Base-by-base conservation (phyloP, 2,797 vertebrate genomes). In the Cirrhinus molitorella region DNA sequence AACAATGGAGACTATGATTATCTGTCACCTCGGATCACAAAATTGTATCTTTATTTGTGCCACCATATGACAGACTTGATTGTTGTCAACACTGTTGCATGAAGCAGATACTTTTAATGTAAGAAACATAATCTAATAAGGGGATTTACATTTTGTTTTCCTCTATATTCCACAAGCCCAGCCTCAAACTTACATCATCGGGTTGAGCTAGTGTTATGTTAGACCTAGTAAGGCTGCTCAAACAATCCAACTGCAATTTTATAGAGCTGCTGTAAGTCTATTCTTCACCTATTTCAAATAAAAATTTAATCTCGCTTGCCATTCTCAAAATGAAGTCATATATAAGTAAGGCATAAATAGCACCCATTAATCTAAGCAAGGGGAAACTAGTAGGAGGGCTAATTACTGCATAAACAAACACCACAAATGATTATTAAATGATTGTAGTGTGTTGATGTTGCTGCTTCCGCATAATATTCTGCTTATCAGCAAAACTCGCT, bases 361-460 rank as follows among this genome's bases (percentile, higher is more conserved):
- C 28, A 53, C 14, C 6, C 63, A 79, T 68, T 57, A 43, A 55
- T 67, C 21, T 70, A 17, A 28, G 34, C 61, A 43, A 55, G n/a
- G 21, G 28, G 21, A 75, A 82, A 82, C 45, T 53, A 65, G 70
- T 74, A 75, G 80, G 57, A 77, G 61, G 55, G 47, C 73, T 34
- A 55, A 83, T 83, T 34, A 57, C 34, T 55, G 61, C 37, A 59
- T 55, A 83, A 77, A 68, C 63, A 83, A 76, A 76, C 49, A 47
- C 23, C 37, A 53, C 74, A 53, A 83, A 40, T 65, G 59, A 82
- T 74, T 81, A 81, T 81, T 81, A 74, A 75, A 66, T 74, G n/a
- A 83, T 75, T 66, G 71, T 82, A 23, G 51, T n/a, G n/a, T 4
- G 17, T 25, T 63, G n/a, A 74, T 31, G 31, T n/a, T 71, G 53